Conservation (phyloP, 53 echinoderm and acorn worm genomes). For the Holothuria leucospilota region DNA sequence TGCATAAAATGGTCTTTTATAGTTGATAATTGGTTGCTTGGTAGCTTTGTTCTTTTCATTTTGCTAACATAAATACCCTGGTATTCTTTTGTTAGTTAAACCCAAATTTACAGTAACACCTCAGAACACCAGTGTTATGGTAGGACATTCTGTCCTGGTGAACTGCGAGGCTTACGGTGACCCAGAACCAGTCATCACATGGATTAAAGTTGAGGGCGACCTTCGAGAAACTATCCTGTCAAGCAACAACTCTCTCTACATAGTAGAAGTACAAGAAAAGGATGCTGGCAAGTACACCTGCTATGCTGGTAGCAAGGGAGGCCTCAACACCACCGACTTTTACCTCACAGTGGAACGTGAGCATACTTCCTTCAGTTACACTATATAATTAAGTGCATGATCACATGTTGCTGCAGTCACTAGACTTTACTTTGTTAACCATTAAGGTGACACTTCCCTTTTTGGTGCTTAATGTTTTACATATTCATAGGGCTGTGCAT, state of each 20-base stretch:
- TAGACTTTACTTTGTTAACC: not conserved
- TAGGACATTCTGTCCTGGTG: constrained; percentile 71
- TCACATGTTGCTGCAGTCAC: not conserved
- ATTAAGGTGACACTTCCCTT: too few species aligned
- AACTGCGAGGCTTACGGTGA: constrained; percentile 91
- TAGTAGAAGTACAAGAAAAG: constrained; percentile 52
- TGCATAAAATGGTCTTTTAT: too few species aligned
- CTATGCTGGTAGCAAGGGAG: constrained; percentile 86
- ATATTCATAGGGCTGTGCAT: too few species aligned
- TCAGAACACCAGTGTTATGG: constrained; percentile 70
- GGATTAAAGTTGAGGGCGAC: constrained; percentile 63
- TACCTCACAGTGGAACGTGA: constrained; percentile 77
- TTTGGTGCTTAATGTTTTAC: too few species aligned
- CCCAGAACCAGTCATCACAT: constrained; percentile 79
- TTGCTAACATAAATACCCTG: too few species aligned
- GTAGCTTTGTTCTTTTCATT: too few species aligned
- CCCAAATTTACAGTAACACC: constrained; percentile 84
- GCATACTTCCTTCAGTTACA: constrained; percentile 9
- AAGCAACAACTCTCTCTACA: constrained; percentile 75
- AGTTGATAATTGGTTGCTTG: too few species aligned
- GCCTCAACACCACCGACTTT: constrained; percentile 83
- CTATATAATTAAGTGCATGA: too few species aligned
- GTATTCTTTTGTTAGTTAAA: constrained; percentile 59
- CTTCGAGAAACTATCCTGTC: constrained; percentile 50
- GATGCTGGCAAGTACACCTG: constrained; percentile 94